phyloP scores from a whole-genome alignment of 2,888 invertebrate genomes.

The Drosophila sordidapex region DNA sequence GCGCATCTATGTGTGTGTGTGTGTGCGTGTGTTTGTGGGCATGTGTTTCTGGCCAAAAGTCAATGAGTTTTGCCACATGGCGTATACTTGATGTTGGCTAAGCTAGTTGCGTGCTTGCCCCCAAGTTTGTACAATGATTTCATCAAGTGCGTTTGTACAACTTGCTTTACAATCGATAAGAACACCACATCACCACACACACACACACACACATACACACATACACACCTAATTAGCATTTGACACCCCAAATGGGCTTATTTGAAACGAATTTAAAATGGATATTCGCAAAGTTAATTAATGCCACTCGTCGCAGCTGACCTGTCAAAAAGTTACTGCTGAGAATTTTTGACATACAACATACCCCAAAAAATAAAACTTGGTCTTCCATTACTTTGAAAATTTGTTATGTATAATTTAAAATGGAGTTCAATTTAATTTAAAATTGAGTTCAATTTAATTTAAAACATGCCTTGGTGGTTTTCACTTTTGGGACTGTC shows the following conservation, averaged over 20 bases:
- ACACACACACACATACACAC: neutral
- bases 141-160: constrained; percentile 57
- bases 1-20: constrained; percentile 11
- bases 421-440: neutral
- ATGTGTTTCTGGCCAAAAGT: constrained; percentile 52
- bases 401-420: neutral
- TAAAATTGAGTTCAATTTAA: neutral
- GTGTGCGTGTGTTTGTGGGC: neutral
- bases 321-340: neutral
- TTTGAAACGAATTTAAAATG: constrained; percentile 60
- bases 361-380: neutral
- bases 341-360: neutral
- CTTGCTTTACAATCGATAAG: constrained; percentile 61
- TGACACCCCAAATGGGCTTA: constrained; percentile 32
- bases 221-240: constrained; percentile 41
- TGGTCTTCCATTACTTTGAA: too few relatives aligned
- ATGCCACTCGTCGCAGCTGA: constrained; percentile 29
- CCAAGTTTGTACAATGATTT: constrained; percentile 68
- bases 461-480: neutral
- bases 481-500: neutral
- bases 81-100: constrained; percentile 65
- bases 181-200: neutral
- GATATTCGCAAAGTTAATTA: constrained; percentile 57
- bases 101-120: constrained; percentile 45
- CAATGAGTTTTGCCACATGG: constrained; percentile 75